Percentiles rank a stretch among this genome's conserved stretches.
Evolutionary conservation across 37 sponge, comb jelly and placozoan genomes (phyloP).

Genomic region (Petrosia ficiformis): DNA sequence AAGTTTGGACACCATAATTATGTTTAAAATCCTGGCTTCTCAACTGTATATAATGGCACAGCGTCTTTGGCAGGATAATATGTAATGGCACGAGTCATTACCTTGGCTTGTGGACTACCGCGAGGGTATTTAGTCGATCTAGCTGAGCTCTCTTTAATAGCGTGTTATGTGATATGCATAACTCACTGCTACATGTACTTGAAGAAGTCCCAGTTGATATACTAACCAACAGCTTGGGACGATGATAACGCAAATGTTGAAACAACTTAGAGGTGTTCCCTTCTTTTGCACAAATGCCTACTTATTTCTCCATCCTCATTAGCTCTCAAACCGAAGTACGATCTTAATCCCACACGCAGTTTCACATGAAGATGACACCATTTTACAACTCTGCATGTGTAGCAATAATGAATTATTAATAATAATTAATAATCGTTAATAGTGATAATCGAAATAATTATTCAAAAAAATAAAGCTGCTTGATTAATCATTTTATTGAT

Average conservation of each 20-base stretch:
- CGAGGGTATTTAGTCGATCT: not conserved
- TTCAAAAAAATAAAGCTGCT: too few species aligned
- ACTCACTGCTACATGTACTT: not conserved
- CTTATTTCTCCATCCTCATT: too few species aligned
- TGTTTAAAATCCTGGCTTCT: not conserved
- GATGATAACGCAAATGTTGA: slow-evolving; percentile 3
- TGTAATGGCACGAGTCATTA: not conserved
- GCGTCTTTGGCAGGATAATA: slow-evolving; percentile 11
- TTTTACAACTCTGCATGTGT: too few species aligned
- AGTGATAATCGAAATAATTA: too few species aligned
- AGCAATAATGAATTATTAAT: too few species aligned
- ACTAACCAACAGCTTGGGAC: not conserved
- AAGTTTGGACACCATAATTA: not conserved
- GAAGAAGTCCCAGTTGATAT: not conserved
- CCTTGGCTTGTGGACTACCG: slow-evolving; percentile 10
- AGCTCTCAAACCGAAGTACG: too few species aligned
- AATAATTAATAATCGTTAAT: too few species aligned
- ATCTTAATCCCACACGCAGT: too few species aligned
- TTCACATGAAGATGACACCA: too few species aligned
- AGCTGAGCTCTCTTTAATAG: not conserved
- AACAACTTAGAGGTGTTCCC: not conserved
- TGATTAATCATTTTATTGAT: too few species aligned
- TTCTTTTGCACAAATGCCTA: too few species aligned
- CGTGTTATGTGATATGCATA: not conserved
- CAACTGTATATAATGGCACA: slow-evolving; percentile 8